Evolutionary conservation across 2,888 invertebrate genomes (phyloP).

Genomic region (Rotaria socialis): DNA sequence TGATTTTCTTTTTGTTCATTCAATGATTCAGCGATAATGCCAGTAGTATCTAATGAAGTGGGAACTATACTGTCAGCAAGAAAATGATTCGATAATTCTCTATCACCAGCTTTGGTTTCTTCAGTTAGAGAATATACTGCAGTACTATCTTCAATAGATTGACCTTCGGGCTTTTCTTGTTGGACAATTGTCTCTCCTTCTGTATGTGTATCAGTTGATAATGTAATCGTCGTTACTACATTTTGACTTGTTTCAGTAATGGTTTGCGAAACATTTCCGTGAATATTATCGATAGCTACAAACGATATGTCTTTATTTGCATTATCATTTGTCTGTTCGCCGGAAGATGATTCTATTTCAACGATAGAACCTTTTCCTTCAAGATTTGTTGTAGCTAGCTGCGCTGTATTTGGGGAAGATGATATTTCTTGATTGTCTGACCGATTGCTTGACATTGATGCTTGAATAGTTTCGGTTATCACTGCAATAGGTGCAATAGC

Average conservation of each 20-base stretch:
- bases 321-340: too few species aligned
- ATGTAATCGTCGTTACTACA: background rate
- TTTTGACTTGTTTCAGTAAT: background rate
- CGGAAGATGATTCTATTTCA: background rate
- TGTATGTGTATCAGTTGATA: background rate
- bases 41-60: background rate
- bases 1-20: background rate
- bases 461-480: background rate
- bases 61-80: background rate
- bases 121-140: background rate
- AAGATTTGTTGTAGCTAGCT: too few species aligned
- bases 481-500: background rate
- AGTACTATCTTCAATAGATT: background rate
- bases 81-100: background rate
- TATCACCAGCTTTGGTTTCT: background rate
- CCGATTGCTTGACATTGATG: background rate
- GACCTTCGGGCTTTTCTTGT: too few species aligned
- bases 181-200: background rate
- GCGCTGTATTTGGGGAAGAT: background rate
- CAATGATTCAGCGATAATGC: background rate
- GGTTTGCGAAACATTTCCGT: background rate
- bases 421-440: background rate
- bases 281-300: background rate
- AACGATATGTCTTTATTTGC: too few species aligned
- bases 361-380: background rate